phyloP scores from a whole-genome alignment of 2,797 vertebrate genomes.

The Bradypodion pumilum region DNA sequence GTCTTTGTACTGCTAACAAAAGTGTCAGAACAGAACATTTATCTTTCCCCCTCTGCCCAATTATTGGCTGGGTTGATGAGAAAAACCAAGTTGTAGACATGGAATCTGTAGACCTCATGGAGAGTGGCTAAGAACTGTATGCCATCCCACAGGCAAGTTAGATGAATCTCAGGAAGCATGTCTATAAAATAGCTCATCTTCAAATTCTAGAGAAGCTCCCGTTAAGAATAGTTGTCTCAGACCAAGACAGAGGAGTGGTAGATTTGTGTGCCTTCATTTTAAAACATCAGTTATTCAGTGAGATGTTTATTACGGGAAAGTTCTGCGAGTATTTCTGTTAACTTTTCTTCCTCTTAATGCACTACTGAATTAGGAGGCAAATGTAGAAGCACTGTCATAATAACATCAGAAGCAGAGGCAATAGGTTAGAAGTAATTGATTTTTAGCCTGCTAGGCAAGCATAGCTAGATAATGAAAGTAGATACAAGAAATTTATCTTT shows the following conservation, averaged over 20 bases:
- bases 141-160: background rate
- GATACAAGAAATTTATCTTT: constrained; percentile 30
- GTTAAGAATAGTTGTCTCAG: background rate
- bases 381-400: constrained; percentile 51
- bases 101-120: background rate
- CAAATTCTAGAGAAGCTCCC: background rate
- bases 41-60: background rate
- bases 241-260: background rate
- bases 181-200: background rate
- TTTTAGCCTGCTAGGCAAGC: constrained; percentile 47
- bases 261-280: background rate
- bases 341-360: constrained; percentile 33
- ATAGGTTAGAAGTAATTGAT: constrained; percentile 15
- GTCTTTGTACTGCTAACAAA: background rate
- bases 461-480: constrained; percentile 26
- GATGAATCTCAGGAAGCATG: background rate
- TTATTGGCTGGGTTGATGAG: background rate
- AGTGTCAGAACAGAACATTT: background rate
- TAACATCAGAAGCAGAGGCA: constrained; percentile 58
- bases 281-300: background rate
- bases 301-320: constrained; percentile 25
- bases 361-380: constrained; percentile 29
- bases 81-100: background rate
- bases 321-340: background rate
- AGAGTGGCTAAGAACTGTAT: background rate